Percentiles rank a stretch among this genome's conserved stretches.
Evolutionary conservation across 2,888 invertebrate genomes (phyloP).

Genomic region (Morpho deidamia): DNA sequence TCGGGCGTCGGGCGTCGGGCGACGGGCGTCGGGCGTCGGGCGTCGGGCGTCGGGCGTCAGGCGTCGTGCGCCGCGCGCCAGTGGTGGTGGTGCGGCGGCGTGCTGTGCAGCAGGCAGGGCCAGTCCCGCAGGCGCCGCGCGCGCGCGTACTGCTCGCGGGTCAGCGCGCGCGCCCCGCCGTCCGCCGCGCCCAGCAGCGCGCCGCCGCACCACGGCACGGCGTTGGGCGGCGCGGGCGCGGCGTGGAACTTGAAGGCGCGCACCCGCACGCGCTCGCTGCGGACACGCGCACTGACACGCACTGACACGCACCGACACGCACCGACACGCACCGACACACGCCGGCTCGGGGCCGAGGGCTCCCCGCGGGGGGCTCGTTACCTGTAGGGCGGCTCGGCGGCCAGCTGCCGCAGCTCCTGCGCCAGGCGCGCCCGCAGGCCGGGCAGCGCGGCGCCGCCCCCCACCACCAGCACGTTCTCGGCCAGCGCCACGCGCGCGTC

Average conservation of each 20-base stretch:
- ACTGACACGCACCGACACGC: conserved; percentile 22
- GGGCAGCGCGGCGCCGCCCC: conserved; percentile 90
- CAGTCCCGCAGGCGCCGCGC: conserved; percentile 89
- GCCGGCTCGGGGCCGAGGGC: no score
- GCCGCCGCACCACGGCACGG: conserved; percentile 93
- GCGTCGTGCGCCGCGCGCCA: conserved; percentile 8
- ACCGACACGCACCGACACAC: conserved; percentile 25
- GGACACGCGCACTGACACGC: not conserved
- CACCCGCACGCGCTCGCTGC: conserved; percentile 38
- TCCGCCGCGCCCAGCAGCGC: conserved; percentile 56
- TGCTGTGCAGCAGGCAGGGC: conserved; percentile 82
- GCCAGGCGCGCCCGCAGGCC: conserved; percentile 90
- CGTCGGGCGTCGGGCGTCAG: no score
- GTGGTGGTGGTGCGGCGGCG: conserved; percentile 50
- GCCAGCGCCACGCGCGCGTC: conserved; percentile 88
- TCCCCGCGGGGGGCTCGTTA: conserved; percentile 22
- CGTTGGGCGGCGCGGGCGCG: conserved; percentile 86
- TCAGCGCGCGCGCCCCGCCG: conserved; percentile 83
- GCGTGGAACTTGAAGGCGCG: conserved; percentile 85
- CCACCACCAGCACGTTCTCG: conserved; percentile 90
- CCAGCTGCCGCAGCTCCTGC: conserved; percentile 84
- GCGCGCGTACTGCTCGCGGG: conserved; percentile 84
- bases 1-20: no score
- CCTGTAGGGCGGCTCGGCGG: conserved; percentile 80
- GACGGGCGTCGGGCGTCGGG: no score